Conservation (phyloP, 2,113 vertebrate species). For the Rutilus rutilus region DNA sequence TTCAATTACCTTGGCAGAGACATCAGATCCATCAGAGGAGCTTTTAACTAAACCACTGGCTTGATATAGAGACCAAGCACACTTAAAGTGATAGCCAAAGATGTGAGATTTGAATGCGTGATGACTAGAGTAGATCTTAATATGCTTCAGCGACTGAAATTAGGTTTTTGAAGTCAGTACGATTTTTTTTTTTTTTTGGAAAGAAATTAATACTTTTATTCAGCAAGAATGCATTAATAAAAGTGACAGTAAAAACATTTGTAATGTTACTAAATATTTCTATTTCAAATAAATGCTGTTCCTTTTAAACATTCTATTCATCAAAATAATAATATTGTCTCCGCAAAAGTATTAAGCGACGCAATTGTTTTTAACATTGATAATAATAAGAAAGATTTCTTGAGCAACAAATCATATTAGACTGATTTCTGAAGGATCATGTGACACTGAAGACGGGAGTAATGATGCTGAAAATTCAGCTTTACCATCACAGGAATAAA, state of each 20-base stretch:
- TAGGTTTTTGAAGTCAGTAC: background rate
- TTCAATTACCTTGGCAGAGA: conserved; percentile 40
- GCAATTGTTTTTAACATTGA: too few relatives aligned
- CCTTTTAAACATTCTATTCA: too few relatives aligned
- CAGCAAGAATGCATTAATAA: too few relatives aligned
- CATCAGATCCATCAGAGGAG: conserved; percentile 33
- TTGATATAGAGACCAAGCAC: background rate
- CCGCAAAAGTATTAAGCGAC: too few relatives aligned
- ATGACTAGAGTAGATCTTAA: background rate
- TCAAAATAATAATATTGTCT: too few relatives aligned
- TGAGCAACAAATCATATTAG: background rate
- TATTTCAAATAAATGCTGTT: too few relatives aligned
- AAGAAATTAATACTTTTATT: too few relatives aligned
- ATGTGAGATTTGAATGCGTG: background rate
- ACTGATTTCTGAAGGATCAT: background rate
- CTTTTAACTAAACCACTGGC: conserved; percentile 20
- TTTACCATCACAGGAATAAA: background rate
- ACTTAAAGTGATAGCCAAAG: background rate
- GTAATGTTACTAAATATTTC: too few relatives aligned
- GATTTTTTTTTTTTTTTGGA: too few relatives aligned
- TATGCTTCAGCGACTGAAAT: background rate
- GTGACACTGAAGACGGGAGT: background rate
- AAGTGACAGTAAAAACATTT: too few relatives aligned
- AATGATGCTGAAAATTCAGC: background rate
- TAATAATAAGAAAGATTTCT: background rate